Evolutionary conservation across 2,113 vertebrate genomes (phyloP).

Genomic region (Megaceryle maxima): DNA sequence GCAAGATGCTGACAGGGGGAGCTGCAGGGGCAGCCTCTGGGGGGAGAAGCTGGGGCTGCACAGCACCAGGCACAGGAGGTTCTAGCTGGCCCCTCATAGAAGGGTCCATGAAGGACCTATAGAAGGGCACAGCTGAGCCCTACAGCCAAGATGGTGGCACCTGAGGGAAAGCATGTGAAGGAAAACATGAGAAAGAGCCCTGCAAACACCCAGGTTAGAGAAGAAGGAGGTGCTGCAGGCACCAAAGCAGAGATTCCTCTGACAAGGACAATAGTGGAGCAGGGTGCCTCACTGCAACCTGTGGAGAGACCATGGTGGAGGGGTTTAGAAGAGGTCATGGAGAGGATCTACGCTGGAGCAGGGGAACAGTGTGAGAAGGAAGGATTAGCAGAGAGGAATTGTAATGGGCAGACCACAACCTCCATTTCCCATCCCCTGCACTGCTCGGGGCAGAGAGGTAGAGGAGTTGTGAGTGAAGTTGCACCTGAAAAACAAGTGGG

Average conservation of each 20-base stretch:
- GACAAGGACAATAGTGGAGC: not conserved
- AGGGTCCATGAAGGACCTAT: too few relatives aligned
- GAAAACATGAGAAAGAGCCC: not conserved
- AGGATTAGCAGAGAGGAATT: not conserved
- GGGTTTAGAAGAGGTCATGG: not conserved
- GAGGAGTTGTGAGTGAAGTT: not conserved
- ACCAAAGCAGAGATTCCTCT: not conserved
- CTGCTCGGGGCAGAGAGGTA: not conserved
- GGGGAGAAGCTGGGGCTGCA: fast-evolving
- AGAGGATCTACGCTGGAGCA: not conserved
- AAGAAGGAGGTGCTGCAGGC: not conserved
- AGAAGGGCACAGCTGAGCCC: not conserved
- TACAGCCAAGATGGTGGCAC: not conserved
- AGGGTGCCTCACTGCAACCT: not conserved
- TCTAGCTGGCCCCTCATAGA: not conserved
- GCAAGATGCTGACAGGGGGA: fast-evolving
- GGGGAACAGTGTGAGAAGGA: not conserved
- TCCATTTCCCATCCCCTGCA: not conserved
- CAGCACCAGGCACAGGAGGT: too few relatives aligned
- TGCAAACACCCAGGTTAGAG: not conserved
- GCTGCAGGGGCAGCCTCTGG: not conserved
- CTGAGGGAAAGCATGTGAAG: not conserved
- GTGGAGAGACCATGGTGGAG: not conserved
- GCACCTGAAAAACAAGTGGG: not conserved
- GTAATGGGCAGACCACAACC: not conserved